These are phyloP conservation scores for Bujurquina vittata DNA, from an alignment of 2,113 vertebrate species.

Conservation along the genomic window DNA sequence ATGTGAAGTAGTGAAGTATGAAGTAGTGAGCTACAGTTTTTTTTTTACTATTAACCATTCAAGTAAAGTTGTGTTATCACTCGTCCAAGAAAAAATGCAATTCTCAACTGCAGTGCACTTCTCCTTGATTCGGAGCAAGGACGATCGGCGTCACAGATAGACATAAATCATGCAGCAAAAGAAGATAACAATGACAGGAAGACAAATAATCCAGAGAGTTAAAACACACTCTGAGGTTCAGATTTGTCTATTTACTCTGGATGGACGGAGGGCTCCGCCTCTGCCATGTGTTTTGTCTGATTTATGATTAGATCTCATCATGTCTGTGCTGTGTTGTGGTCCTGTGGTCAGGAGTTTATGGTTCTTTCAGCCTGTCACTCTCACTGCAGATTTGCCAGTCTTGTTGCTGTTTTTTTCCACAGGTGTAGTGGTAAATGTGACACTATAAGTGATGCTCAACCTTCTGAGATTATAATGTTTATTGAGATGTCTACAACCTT, in stretches of 20 bases:
- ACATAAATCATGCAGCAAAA: constrained; percentile 9
- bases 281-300: constrained; percentile 32
- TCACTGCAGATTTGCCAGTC: background rate
- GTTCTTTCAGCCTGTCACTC: background rate
- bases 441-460: background rate
- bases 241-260: constrained; percentile 54
- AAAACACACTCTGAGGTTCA: constrained; percentile 23
- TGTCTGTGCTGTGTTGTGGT: constrained; percentile 23
- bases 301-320: constrained; percentile 40
- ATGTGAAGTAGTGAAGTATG: background rate
- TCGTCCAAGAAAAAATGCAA: background rate
- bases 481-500: background rate
- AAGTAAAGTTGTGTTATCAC: constrained; percentile 18
- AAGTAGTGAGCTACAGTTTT: background rate
- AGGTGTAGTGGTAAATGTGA: background rate
- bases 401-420: background rate
- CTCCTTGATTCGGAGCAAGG: background rate
- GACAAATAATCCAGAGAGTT: constrained; percentile 26
- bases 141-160: constrained; percentile 4
- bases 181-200: constrained; percentile 39
- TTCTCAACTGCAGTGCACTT: constrained; percentile 16
- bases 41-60: background rate
- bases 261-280: constrained; percentile 15
- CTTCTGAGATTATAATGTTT: background rate
- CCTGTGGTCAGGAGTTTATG: constrained; percentile 30